Base-by-base conservation (phyloP, 2,113 vertebrate genomes). In the Cephalopholis sonnerati region DNA sequence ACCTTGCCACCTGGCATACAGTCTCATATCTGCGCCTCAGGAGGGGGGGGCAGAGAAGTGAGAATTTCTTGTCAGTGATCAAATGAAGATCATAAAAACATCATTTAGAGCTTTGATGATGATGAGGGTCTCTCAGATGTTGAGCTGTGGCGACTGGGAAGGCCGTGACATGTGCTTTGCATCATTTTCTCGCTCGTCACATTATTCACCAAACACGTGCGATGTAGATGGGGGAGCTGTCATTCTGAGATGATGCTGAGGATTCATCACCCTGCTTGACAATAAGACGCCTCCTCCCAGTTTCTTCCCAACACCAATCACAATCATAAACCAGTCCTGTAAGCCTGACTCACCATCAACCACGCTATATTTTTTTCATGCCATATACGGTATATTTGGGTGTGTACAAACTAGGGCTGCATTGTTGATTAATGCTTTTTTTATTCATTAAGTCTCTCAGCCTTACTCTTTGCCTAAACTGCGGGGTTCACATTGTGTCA, bases 71-170 rank as follows among this genome's bases (percentile, higher is more conserved):
- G 69, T 74, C 68, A 82, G 79, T 7, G 74, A 81, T 83, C 64
- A 48, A 85, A 74, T 54, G 55, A 18, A 1, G 20, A 84, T 83
- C 72, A 71, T 85, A 83, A 81, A 87, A 87, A 63, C 57, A 83
- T 51, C 0, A 85, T 79, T 77, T 82, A 59, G 66, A 7, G 69
- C 61, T 81, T 50, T 75, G 67, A 83, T 86, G 83, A 54, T 67
- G 36, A 22, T 24, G 24, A 18, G 15, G 7, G 32, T 39, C 50
- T 63, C 62, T 59, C 32, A 77, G 48, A 54, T 1, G 44, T 51
- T 46, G 58, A 61, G 63, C 79, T 44, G 27, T 13, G 41, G 41
- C 61, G 69, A 53, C 36, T 48, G 63, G 25, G 50, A 66, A 36
- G 67, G 71, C 27, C 9, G 6, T 3, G 36, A 24, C 3, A 57